phyloP scores from a whole-genome alignment of 1,140 invertebrate genomes.

The Homarus americanus region DNA sequence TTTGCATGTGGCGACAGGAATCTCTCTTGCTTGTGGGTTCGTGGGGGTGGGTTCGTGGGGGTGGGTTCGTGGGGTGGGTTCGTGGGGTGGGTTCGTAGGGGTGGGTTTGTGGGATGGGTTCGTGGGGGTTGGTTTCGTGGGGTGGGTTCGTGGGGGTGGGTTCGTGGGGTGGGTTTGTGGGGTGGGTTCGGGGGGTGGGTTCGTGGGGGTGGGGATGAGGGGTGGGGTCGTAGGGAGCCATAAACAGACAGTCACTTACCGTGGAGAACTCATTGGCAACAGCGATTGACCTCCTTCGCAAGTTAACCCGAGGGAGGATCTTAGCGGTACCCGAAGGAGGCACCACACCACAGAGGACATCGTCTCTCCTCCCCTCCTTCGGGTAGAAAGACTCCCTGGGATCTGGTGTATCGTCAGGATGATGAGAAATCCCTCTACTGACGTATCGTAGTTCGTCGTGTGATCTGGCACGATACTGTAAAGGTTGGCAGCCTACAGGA shows the following conservation, averaged over 20 bases:
- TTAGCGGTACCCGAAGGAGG: constrained; percentile 18
- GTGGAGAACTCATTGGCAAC: constrained; percentile 37
- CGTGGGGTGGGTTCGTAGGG: background rate
- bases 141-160: too few species aligned
- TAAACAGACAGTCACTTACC: constrained; percentile 10
- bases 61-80: constrained; percentile 16
- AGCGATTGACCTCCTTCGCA: constrained; percentile 49
- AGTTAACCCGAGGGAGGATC: constrained; percentile 38
- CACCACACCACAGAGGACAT: background rate
- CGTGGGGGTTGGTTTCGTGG: too few species aligned
- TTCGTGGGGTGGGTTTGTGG: too few species aligned
- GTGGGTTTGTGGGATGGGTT: background rate
- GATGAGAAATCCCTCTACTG: background rate
- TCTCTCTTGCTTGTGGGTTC: background rate
- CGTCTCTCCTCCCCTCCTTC: background rate
- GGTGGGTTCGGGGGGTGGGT: too few species aligned
- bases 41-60: constrained; percentile 16
- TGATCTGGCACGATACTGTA: constrained; percentile 30
- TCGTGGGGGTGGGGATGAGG: too few species aligned
- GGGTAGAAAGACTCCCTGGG: background rate
- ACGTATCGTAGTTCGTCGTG: constrained; percentile 38
- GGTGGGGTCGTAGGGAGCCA: too few species aligned
- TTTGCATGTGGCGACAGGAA: too few species aligned
- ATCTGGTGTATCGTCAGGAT: background rate
- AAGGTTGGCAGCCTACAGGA: background rate